A percentile compares a stretch with the other conserved stretches of the same genome.
Conservation (phyloP, 2,888 invertebrate genomes). For the Chelonus formosanus region DNA sequence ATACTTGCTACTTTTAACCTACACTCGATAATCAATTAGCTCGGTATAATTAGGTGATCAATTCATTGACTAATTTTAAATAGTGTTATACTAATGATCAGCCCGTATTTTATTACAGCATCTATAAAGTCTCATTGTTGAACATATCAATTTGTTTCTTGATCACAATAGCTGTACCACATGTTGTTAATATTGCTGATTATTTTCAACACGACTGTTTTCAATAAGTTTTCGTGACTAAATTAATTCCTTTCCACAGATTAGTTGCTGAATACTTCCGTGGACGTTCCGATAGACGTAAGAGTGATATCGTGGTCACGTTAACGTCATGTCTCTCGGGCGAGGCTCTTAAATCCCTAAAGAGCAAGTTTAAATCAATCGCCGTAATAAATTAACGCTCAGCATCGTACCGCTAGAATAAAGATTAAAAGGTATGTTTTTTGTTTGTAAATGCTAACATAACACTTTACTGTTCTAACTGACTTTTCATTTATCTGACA, state of each 20-base stretch:
- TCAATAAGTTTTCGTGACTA: neutral
- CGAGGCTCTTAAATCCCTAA: conserved; percentile 54
- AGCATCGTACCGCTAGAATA: conserved; percentile 54
- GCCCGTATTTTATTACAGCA: too few relatives aligned
- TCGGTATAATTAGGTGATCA: too few relatives aligned
- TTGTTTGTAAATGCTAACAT: conserved; percentile 21
- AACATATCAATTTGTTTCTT: too few relatives aligned
- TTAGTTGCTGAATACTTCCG: conserved; percentile 6
- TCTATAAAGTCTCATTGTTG: too few relatives aligned
- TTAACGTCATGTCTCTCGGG: conserved; percentile 36
- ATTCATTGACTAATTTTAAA: too few relatives aligned
- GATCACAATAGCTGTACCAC: too few relatives aligned
- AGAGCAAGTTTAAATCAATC: conserved; percentile 58
- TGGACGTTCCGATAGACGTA: neutral
- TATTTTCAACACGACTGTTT: too few relatives aligned
- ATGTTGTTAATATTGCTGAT: too few relatives aligned
- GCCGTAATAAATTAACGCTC: conserved; percentile 59
- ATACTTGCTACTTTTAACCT: too few relatives aligned
- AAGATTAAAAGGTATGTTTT: conserved; percentile 48
- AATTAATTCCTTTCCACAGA: neutral
- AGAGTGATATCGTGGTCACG: conserved; percentile 17
- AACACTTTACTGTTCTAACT: neutral
- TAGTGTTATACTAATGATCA: too few relatives aligned
- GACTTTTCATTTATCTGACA: conserved; percentile 2
- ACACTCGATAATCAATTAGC: too few relatives aligned